Base-by-base conservation (phyloP, 2,888 invertebrate species). In the Leucophenga maculata region DNA sequence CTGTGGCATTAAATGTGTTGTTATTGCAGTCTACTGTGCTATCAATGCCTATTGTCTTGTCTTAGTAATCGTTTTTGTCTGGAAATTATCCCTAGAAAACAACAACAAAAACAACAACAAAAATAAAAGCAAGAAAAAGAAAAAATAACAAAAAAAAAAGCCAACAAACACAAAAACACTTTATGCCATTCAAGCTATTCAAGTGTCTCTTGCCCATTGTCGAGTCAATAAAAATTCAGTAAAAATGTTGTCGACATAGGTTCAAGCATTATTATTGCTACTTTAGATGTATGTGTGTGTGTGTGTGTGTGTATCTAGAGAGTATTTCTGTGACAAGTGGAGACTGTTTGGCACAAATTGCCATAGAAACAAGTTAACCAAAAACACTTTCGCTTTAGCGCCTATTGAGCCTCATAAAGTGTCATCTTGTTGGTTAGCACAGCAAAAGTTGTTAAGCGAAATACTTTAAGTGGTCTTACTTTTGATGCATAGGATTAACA, bases 151-250 rank as follows among this genome's bases (percentile, higher is more conserved):
- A 55, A 55, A 20, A 55, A 18, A 31, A 59, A 59, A 9, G 32
- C 32, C 1, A n/a, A 14, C 55, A 26, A 6, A 55, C 9, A 22
- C 55, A 55, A 6, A 20, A 14, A 18, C 55, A 50, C 54, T 31
- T 11, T n/a, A 16, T 3, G 18, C 11, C 39, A 14, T n/a, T 16
- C 32, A 50, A 32, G 18, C 11, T 16, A 14, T n/a, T 16, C 32
- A 50, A 32, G 50, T 65, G 14, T 32, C 46, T 31, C 14, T 20
- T n/a, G 13, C n/a, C 13, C 48, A 32, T 46, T 50, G 60, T 69
- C 70, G 72, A 82, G 83, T 80, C 80, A 84, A 80, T 84, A 84
- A 84, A 80, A 84, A 83, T 77, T 80, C 78, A 76, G 81, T 77
- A 83, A 84, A 64, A 79, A 79, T 81, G 77, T 74, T 79, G 76